Evolutionary conservation across 2,888 invertebrate species (phyloP).

Genomic region (Apodemia mormo): DNA sequence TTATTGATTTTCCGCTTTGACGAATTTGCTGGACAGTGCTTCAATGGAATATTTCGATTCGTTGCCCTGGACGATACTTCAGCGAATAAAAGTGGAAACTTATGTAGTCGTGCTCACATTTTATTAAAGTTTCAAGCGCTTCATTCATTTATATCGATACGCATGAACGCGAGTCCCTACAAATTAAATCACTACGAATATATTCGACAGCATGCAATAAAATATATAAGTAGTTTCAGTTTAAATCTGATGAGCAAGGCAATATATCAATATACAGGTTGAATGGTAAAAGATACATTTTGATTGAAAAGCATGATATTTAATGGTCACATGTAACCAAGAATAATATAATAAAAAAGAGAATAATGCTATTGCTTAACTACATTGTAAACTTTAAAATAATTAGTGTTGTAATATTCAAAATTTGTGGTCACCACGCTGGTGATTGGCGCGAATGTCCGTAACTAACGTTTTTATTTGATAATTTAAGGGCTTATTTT

Average conservation of each 20-base stretch:
- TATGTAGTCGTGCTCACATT: constrained; percentile 49
- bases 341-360: no score
- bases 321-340: no score
- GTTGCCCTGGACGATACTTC: constrained; percentile 50
- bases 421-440: no score
- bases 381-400: no score
- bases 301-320: no score
- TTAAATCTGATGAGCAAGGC: not conserved
- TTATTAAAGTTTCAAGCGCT: constrained; percentile 56
- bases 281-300: no score
- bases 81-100: constrained; percentile 50
- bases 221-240: not conserved
- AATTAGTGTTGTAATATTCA: no score
- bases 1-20: constrained; percentile 46
- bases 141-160: constrained; percentile 38
- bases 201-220: not conserved
- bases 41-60: constrained; percentile 46
- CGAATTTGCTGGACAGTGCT: constrained; percentile 48
- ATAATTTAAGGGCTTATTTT: no score
- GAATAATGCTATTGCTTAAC: no score
- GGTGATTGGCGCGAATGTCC: no score
- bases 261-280: not conserved
- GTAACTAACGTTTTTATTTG: no score
- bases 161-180: constrained; percentile 25
- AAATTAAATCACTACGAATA: not conserved